phyloP scores from a whole-genome alignment of 2,888 invertebrate genomes.

The Tholera decimalis region DNA sequence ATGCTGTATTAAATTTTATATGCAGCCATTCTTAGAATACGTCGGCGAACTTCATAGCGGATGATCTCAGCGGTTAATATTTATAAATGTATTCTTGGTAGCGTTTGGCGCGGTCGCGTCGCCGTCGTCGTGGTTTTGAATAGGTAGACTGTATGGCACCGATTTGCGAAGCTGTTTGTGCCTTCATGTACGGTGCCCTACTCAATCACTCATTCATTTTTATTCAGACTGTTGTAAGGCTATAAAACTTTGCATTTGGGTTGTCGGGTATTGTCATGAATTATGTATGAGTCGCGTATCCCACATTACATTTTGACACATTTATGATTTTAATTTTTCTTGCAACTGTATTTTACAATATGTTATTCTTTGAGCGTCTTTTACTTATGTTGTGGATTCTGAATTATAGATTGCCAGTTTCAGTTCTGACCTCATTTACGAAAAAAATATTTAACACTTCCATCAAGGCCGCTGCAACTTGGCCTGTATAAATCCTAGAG shows the following conservation, averaged over 20 bases:
- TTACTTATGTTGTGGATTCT: neutral
- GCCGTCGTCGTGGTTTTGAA: slow-evolving; percentile 37
- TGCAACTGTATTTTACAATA: neutral
- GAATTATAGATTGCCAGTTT: slow-evolving; percentile 3
- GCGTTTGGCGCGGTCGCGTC: slow-evolving; percentile 38
- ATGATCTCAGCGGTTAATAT: slow-evolving; percentile 71
- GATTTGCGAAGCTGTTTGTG: slow-evolving; percentile 43
- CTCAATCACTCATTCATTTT: slow-evolving; percentile 50
- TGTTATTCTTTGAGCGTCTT: slow-evolving; percentile 12
- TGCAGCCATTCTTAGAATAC: slow-evolving; percentile 64
- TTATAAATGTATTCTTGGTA: slow-evolving; percentile 55
- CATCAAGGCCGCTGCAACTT: slow-evolving; percentile 30
- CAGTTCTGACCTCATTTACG: slow-evolving; percentile 22
- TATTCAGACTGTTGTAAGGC: slow-evolving; percentile 35
- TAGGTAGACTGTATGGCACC: slow-evolving; percentile 62
- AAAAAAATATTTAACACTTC: slow-evolving; percentile 18
- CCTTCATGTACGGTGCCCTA: slow-evolving; percentile 31
- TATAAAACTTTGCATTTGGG: slow-evolving; percentile 57
- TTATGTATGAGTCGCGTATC: slow-evolving; percentile 25
- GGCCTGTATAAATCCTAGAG: slow-evolving; percentile 33
- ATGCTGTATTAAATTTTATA: slow-evolving; percentile 47
- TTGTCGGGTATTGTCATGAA: slow-evolving; percentile 32
- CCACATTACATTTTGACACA: slow-evolving; percentile 7
- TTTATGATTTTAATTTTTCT: slow-evolving; percentile 11
- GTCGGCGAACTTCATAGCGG: slow-evolving; percentile 55